Percentiles rank a stretch among this genome's conserved stretches.
Evolutionary conservation across 2,888 invertebrate genomes (phyloP).

Genomic region (Cantharis rustica): DNA sequence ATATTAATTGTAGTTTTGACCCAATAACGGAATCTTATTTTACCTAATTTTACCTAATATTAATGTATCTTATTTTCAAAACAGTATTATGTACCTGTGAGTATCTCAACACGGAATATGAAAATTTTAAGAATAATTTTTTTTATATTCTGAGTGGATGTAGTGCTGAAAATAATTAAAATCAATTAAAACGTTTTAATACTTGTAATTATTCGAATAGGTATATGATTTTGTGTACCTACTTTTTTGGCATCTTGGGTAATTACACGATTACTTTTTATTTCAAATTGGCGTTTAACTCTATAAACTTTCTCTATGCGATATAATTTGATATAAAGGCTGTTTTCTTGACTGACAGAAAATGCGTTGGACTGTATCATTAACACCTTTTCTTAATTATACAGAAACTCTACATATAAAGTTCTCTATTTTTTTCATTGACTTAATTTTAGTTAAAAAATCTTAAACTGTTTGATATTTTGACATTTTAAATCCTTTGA

Average conservation of each 20-base stretch:
- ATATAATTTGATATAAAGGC: neutral
- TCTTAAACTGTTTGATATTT: neutral
- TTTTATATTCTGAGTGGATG: neutral
- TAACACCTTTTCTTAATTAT: constrained; percentile 30
- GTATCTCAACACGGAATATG: neutral
- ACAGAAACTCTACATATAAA: neutral
- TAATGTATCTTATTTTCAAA: neutral
- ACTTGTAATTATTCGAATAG: neutral
- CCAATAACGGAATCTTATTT: neutral
- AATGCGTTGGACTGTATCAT: constrained; percentile 25
- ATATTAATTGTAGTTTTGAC: neutral
- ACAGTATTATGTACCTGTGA: neutral
- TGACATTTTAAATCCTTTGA: constrained; percentile 5
- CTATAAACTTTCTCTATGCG: neutral
- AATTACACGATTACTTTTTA: neutral
- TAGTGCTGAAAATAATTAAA: neutral
- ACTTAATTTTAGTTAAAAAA: neutral
- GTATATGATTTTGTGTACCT: neutral
- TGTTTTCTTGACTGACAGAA: constrained; percentile 18
- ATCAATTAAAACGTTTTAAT: neutral
- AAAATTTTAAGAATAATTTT: too few relatives aligned
- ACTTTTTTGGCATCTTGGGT: neutral
- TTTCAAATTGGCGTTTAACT: neutral
- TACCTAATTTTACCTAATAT: neutral
- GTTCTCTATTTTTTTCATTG: constrained; percentile 8